Evolutionary conservation across 35 echinoderm and acorn worm species (phyloP).

Genomic region (Anneissia japonica): DNA sequence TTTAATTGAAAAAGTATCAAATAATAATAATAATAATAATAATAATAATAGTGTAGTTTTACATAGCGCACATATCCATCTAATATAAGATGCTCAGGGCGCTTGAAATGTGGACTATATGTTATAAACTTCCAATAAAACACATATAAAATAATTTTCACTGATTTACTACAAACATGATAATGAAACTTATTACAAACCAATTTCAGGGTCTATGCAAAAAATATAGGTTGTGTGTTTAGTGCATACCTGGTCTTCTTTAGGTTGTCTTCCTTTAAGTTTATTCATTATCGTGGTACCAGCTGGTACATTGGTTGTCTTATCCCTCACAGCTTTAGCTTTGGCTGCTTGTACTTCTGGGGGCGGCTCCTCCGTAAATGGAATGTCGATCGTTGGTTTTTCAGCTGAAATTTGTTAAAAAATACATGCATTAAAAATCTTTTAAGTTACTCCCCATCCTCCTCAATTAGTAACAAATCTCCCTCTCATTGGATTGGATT

Average conservation of each 20-base stretch:
- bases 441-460: no score
- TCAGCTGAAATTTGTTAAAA: not conserved
- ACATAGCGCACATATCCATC: not conserved
- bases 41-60: no score
- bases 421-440: no score
- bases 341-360: conserved; percentile 61
- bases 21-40: no score
- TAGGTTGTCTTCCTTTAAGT: conserved; percentile 81
- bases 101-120: not conserved
- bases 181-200: no score
- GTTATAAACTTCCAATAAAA: not conserved
- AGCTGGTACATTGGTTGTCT: conserved; percentile 55
- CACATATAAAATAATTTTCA: no score
- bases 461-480: no score
- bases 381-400: conserved; percentile 7
- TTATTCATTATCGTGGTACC: conserved; percentile 99
- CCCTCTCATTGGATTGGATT: no score
- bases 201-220: no score
- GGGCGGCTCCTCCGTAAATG: conserved; percentile 78
- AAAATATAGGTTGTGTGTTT: no score
- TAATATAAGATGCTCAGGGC: not conserved
- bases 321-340: conserved; percentile 58
- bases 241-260: conserved; percentile 1
- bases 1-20: no score
- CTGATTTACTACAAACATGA: no score